phyloP scores from a whole-genome alignment of 2,113 vertebrate genomes.

The Turnix velox region DNA sequence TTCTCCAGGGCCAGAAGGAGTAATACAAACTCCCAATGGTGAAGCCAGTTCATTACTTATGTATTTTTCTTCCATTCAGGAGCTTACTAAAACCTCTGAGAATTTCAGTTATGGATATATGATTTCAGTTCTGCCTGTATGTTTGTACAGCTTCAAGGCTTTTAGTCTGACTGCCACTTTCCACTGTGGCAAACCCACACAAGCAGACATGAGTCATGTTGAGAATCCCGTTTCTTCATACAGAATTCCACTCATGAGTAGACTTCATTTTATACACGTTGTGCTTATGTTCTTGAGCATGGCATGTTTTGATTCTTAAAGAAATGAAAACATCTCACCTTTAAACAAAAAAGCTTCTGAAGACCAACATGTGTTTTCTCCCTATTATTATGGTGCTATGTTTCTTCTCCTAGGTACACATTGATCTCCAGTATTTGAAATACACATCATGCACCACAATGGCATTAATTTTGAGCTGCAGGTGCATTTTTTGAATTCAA shows the following conservation, averaged over 20 bases:
- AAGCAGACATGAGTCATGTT: neutral
- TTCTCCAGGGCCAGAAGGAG: neutral
- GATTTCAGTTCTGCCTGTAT: neutral
- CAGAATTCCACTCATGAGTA: neutral
- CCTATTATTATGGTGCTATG: neutral
- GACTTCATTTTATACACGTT: neutral
- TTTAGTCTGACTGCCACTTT: neutral
- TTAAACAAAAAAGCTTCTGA: fast-evolving
- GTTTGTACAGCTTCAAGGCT: neutral
- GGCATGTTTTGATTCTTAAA: neutral
- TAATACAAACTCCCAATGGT: neutral
- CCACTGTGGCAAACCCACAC: neutral
- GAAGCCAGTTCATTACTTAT: neutral
- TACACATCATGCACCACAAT: neutral
- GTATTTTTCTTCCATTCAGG: neutral
- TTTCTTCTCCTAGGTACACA: neutral
- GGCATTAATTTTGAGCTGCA: neutral
- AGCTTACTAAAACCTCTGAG: neutral
- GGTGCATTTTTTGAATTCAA: neutral
- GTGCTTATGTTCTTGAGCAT: neutral
- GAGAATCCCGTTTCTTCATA: neutral
- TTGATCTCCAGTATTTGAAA: neutral
- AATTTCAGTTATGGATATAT: neutral
- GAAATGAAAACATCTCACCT: neutral
- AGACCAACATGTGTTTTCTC: too few relatives aligned